A percentile compares a stretch with the other conserved stretches of the same genome.
These are phyloP conservation scores for Clanis bilineata DNA, from an alignment of 2,888 invertebrate species.

Conservation along the genomic window DNA sequence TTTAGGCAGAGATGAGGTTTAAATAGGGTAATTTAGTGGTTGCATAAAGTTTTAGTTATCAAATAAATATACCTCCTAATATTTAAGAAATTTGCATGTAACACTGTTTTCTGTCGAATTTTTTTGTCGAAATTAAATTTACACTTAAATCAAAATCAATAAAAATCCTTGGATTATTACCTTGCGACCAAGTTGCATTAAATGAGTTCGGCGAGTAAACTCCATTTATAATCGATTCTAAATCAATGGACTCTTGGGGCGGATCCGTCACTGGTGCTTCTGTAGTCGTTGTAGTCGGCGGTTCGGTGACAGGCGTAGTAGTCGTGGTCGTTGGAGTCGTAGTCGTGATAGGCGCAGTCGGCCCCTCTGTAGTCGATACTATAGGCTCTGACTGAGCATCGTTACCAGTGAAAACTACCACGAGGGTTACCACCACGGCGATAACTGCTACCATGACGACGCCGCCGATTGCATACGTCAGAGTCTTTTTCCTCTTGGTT, in stretches of 20 bases:
- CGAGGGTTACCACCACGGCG: constrained; percentile 83
- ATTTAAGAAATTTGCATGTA: too few species aligned
- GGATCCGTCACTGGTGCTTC: constrained; percentile 40
- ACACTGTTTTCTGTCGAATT: too few species aligned
- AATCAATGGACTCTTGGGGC: constrained; percentile 53
- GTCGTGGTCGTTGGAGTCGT: constrained; percentile 31
- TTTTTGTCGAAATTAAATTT: too few species aligned
- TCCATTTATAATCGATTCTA: constrained; percentile 88
- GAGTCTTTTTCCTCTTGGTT: constrained; percentile 78
- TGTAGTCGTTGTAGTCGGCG: constrained; percentile 26
- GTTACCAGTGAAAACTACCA: constrained; percentile 78
- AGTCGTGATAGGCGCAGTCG: constrained; percentile 29
- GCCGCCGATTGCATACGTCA: constrained; percentile 80
- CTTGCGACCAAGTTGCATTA: constrained; percentile 92
- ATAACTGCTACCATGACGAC: constrained; percentile 80
- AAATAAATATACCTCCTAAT: too few species aligned
- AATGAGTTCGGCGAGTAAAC: constrained; percentile 85
- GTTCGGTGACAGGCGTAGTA: constrained; percentile 24
- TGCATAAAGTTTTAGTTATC: too few species aligned
- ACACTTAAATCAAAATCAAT: too few species aligned
- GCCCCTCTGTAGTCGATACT: constrained; percentile 46
- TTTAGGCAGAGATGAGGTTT: too few species aligned
- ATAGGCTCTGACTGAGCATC: constrained; percentile 52
- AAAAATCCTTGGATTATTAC: too few species aligned
- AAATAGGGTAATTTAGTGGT: too few species aligned